Conservation (phyloP, 2,888 invertebrate genomes). For the Psococerastis gibbosa region DNA sequence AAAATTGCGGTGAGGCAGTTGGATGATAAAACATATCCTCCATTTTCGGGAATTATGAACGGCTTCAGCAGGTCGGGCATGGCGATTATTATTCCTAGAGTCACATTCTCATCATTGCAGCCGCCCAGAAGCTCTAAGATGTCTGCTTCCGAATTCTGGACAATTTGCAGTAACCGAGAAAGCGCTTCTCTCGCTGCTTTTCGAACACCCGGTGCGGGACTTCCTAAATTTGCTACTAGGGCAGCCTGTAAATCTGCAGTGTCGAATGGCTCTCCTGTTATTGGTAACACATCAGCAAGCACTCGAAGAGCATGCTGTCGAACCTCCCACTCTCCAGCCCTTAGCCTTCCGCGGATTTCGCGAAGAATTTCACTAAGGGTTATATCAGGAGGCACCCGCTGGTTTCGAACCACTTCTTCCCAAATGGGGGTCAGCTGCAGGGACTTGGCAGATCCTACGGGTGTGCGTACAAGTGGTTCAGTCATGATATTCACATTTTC, state of each 20-base stretch:
- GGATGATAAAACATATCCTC: conserved; percentile 1
- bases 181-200: conserved; percentile 62
- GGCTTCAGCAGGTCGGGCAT: conserved; percentile 18
- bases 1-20: not conserved
- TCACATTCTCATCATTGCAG: conserved; percentile 32
- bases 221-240: conserved; percentile 59
- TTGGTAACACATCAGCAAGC: conserved; percentile 56
- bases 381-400: conserved; percentile 46
- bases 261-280: conserved; percentile 50
- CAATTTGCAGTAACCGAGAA: conserved; percentile 48
- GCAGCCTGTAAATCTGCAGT: conserved; percentile 36
- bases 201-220: conserved; percentile 58
- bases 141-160: conserved; percentile 42
- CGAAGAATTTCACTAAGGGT: conserved; percentile 45
- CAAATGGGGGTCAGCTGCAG: conserved; percentile 53
- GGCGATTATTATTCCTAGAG: conserved; percentile 18
- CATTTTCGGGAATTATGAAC: not conserved
- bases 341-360: conserved; percentile 50
- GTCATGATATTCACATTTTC: not conserved
- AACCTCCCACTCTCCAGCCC: conserved; percentile 68
- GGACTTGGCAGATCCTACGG: conserved; percentile 21
- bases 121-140: conserved; percentile 26
- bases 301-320: conserved; percentile 64
- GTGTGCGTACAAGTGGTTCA: conserved; percentile 13
- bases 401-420: conserved; percentile 59